Evolutionary conservation across 2,888 invertebrate genomes (phyloP), one percentile per base, ranked within the genome.

Genomic region (Coleophora deauratella): DNA sequence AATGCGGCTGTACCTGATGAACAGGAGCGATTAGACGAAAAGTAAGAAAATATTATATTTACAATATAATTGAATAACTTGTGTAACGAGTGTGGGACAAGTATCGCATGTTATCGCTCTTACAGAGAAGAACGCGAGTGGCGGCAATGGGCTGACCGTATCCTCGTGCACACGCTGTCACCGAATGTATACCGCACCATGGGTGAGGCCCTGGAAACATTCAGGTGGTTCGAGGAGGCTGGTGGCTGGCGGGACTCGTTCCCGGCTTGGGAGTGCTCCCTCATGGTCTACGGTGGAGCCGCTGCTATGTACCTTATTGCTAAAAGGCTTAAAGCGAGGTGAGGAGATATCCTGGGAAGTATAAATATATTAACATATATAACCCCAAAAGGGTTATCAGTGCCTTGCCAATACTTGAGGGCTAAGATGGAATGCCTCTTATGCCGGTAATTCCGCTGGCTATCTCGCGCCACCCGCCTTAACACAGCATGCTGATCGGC

Each of bases 141-240:
- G 99, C 88, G 99, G 37, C 90, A 92, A 62, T 99, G 99, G 99
- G 94, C 93, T 0, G 99, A 99, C 70, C 88, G 90, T 37, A 91
- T 92, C 33, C 87, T 98, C 1, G 97, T 99, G 0, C 99, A 98
- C 68, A 91, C 92, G 0, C 85, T 99, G 30, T 98, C 99, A 0
- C 99, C 99, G 0, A 99, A 99, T 75, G 97, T 98, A 27, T 99
- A 99, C 67, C 90, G 98, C 43, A 95, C 95, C 0, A 75, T 89
- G 0, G 77, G 84, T 0, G 99, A 99, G 80, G 90, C 99, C 0
- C 72, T 96, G 14, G 92, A 96, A 67, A 94, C 99, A 0, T 99
- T 99, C 74, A 90, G 91, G 51, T 97, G 97, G 93, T 99, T 99
- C 76, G 95, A 97, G 3, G 87, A 94, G 55, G 93, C 92, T 9